Evolutionary conservation across 2,888 invertebrate genomes (phyloP), one percentile per base, ranked within the genome.

Genomic region (Drosophila macrospina): DNA sequence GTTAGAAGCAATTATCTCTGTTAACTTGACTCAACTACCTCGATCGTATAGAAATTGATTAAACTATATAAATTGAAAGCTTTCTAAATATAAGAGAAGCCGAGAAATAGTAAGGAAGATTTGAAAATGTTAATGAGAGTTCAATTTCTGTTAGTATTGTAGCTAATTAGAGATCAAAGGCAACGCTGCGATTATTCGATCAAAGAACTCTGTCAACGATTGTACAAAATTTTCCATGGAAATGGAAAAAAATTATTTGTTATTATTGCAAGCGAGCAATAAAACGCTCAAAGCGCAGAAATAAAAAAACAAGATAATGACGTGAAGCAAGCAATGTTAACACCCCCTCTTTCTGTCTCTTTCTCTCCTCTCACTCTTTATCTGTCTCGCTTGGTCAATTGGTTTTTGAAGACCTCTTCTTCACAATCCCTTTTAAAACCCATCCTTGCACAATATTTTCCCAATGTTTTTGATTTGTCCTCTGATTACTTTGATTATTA

Each of bases 401-500:
- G 20, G 20, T 41, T 24, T 41, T 10, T 34, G 5, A 20, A n/a
- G 5, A 4, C 11, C 37, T 13, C 24, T 24, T 32, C 28, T 5
- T 16, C 42, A 44, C 15, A 37, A 10, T 11, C 8, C 16, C 50
- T n/a, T n/a, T n/a, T n/a, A 16, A 28, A 20, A 30, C n/a, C 30
- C 13, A 1, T 26, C 56, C 47, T 16, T 37, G 48, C 26, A 30
- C 16, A 32, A 36, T 16, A 34, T 10, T 3, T 5, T 7, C 28
- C 47, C 28, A 10, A 10, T 20, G 13, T 20, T 69, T 62, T 62
- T 54, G 15, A 36, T 52, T 68, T 52, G 10, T 39, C 24, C 39
- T 10, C n/a, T 11, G 2, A 45, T 32, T 30, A 13, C 13, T 26
- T 11, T 16, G 28, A 36, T 59, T 15, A 20, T 36, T 59, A 10